Evolutionary conservation across 1,140 invertebrate genomes (phyloP), one percentile per base, ranked within the genome.

Genomic region (Elymnias hypermnestra): DNA sequence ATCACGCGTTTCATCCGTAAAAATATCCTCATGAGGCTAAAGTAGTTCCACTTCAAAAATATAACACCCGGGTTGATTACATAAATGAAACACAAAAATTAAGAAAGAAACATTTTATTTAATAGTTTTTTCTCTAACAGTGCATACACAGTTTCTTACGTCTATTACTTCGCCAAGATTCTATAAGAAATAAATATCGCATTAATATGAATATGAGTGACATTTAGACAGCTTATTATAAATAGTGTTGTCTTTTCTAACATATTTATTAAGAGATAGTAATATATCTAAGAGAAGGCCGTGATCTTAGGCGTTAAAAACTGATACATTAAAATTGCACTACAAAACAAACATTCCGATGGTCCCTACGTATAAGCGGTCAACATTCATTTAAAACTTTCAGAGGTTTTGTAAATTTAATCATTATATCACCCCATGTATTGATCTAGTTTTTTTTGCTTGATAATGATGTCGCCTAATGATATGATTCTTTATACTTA

Each of bases 31-130:
- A n/a, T n/a, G n/a, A n/a, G n/a, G n/a, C n/a, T n/a, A n/a, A 21
- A 21, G 19, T 21, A 21, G 6, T 21, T 21, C 6, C 6, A 21
- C 19, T 3, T 21, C 19, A 3, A 35, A 5, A 6, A 8, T 17
- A 33, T 33, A 14, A 33, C 13, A 35, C 23, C 5, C 18, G 13
- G 43, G 29, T 7, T 13, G n/a, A 41, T n/a, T 22, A 18, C 8
- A 6, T 3, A 58, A 63, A 60, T 51, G 63, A 76, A 67, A 78
- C 54, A 63, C 13, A 25, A 4, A 33, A 14, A 28, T 44, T 72
- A 73, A 49, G 63, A 83, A 81, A 77, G 75, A 77, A 82, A 77
- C 72, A 63, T 81, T 79, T 81, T 33, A 79, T 81, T 79, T 57
- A 51, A 69, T 63, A 75, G 63, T 69, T 72, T 74, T 66, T 74